phyloP scores from a whole-genome alignment of 2,797 vertebrate species.

The Paramormyrops hopkinsi region DNA sequence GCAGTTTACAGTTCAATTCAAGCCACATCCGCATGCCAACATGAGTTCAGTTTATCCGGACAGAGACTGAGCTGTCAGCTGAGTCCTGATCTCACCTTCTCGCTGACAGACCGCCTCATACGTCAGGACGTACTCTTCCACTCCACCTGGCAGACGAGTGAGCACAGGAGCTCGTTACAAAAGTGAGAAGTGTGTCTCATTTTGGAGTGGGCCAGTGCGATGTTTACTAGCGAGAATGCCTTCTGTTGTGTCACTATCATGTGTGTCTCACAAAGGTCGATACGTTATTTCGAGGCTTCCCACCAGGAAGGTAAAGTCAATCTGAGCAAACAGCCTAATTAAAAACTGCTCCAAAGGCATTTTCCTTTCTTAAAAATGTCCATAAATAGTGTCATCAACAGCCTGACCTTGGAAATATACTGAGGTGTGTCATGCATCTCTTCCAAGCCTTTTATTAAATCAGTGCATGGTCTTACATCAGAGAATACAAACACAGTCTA shows the following conservation, averaged over 20 bases:
- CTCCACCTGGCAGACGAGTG: constrained; percentile 69
- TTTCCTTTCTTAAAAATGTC: neutral
- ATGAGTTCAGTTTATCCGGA: neutral
- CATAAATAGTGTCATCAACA: neutral
- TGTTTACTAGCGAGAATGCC: neutral
- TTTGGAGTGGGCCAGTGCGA: neutral
- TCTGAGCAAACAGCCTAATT: neutral
- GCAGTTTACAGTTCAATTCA: neutral
- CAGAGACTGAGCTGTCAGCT: neutral
- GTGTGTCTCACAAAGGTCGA: neutral
- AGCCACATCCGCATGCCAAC: neutral
- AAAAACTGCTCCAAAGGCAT: neutral
- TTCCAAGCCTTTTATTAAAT: neutral
- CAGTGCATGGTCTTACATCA: neutral
- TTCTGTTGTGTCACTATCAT: neutral
- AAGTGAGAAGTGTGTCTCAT: neutral
- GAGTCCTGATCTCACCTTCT: constrained; percentile 73
- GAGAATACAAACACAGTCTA: neutral
- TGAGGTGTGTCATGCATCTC: neutral
- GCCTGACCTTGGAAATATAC: neutral
- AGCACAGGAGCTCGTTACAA: constrained; percentile 10
- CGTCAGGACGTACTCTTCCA: constrained; percentile 88
- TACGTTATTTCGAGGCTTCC: neutral
- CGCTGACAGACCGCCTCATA: constrained; percentile 91
- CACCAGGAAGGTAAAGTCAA: neutral